These are phyloP conservation scores for Limnephilus marmoratus DNA, from an alignment of 2,888 invertebrate genomes.

Conservation along the genomic window DNA sequence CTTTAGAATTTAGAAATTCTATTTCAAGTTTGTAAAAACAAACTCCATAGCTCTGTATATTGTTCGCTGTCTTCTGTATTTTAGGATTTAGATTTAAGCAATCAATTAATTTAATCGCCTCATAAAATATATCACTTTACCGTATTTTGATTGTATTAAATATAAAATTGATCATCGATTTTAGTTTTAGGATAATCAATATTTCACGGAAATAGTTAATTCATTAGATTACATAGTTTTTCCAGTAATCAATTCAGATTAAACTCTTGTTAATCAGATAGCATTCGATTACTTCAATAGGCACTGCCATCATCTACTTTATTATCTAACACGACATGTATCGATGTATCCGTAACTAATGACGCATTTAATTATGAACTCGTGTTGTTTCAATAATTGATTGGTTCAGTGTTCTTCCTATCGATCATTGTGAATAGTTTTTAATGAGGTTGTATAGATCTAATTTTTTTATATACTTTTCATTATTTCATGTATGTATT, in stretches of 20 bases:
- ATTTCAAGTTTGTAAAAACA: constrained; percentile 17
- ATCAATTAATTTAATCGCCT: no score
- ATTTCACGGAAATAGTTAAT: background rate
- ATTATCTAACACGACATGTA: background rate
- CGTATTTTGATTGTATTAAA: background rate
- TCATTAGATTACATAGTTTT: background rate
- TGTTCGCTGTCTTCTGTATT: background rate
- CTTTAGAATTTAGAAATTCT: constrained; percentile 9
- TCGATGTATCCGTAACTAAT: background rate
- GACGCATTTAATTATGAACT: background rate
- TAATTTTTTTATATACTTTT: no score
- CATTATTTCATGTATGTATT: no score
- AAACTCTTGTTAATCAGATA: background rate
- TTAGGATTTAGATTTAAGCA: background rate
- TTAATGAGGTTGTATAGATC: background rate
- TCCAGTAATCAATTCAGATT: background rate
- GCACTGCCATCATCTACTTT: background rate
- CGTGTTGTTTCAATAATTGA: background rate
- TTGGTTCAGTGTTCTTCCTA: background rate
- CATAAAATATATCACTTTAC: background rate
- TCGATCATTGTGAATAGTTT: background rate
- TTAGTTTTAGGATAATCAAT: background rate
- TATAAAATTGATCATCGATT: background rate
- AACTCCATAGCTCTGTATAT: background rate
- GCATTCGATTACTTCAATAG: background rate